phyloP scores from a whole-genome alignment of 2,888 invertebrate species.

The Megamerina dolium region DNA sequence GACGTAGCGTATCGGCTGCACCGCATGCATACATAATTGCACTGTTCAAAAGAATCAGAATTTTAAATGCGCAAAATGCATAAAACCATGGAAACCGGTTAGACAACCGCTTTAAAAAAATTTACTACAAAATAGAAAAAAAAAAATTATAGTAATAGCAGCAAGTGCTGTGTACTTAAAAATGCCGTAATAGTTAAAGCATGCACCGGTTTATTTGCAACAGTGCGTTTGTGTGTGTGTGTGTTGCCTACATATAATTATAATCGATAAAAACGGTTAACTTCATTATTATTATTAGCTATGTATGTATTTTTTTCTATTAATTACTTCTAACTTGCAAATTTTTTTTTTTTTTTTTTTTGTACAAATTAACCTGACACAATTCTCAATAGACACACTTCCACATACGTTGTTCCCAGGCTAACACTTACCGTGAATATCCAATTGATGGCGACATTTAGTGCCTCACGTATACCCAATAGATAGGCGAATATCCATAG shows the following conservation, averaged over 20 bases:
- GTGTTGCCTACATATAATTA: not conserved
- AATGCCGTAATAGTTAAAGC: no score
- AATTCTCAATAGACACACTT: no score
- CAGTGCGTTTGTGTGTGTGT: not conserved
- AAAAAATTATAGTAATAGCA: no score
- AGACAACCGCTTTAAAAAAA: constrained; percentile 5
- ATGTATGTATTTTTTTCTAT: no score
- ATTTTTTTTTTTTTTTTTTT: no score
- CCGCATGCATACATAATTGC: no score
- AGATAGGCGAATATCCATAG: constrained; percentile 77
- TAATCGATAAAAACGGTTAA: constrained; percentile 2
- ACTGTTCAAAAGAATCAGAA: no score
- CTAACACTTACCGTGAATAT: constrained; percentile 70
- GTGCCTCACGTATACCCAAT: constrained; percentile 70
- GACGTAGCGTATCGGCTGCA: not conserved
- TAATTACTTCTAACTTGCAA: no score
- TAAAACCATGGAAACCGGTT: constrained; percentile 11
- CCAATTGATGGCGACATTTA: constrained; percentile 78
- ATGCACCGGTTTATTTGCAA: no score
- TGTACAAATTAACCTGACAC: no score
- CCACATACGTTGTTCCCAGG: no score
- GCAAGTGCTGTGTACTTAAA: no score
- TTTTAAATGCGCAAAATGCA: not conserved
- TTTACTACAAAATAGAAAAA: not conserved
- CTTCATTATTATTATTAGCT: not conserved